Conservation (phyloP, 2,797 vertebrate genomes). For the Ctenochaetus hawaiiensis region DNA sequence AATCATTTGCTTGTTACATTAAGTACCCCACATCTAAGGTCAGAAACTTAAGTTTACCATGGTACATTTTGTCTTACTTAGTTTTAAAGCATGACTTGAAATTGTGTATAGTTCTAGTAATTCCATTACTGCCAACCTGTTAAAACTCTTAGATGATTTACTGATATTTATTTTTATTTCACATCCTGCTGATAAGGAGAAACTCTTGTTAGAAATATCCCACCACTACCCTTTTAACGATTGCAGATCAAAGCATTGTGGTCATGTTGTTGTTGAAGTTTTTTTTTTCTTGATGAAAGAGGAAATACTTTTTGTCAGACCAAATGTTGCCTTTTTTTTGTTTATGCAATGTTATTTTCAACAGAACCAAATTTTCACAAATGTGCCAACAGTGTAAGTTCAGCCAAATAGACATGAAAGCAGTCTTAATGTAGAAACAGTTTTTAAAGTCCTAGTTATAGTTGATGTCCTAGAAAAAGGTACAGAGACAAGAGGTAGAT, state of each 20-base stretch:
- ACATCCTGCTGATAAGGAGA: constrained; percentile 83
- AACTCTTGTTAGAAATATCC: constrained; percentile 29
- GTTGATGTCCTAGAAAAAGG: constrained; percentile 29
- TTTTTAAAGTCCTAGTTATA: constrained; percentile 30
- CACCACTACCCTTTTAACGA: constrained; percentile 33
- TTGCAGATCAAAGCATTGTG: constrained; percentile 33
- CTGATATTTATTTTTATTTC: constrained; percentile 82
- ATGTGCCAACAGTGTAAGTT: constrained; percentile 51
- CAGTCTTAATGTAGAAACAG: constrained; percentile 66
- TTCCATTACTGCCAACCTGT: constrained; percentile 68
- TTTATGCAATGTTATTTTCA: constrained; percentile 31
- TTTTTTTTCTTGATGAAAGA: constrained; percentile 10
- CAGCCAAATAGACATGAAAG: constrained; percentile 42
- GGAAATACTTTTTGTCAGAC: constrained; percentile 59
- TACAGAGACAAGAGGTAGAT: constrained; percentile 49
- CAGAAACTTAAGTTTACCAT: constrained; percentile 34
- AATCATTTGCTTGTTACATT: constrained; percentile 39
- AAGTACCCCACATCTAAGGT: constrained; percentile 11
- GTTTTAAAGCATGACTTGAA: constrained; percentile 77
- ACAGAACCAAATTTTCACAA: constrained; percentile 31
- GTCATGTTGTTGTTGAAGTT: constrained; percentile 63
- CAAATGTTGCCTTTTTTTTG: constrained; percentile 68
- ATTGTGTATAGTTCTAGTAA: constrained; percentile 65
- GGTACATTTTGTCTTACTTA: constrained; percentile 75
- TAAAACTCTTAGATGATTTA: constrained; percentile 65